Percentiles rank a stretch among this genome's conserved stretches.
These are phyloP conservation scores for Tachina fera DNA, from an alignment of 2,888 invertebrate species.

Conservation along the genomic window DNA sequence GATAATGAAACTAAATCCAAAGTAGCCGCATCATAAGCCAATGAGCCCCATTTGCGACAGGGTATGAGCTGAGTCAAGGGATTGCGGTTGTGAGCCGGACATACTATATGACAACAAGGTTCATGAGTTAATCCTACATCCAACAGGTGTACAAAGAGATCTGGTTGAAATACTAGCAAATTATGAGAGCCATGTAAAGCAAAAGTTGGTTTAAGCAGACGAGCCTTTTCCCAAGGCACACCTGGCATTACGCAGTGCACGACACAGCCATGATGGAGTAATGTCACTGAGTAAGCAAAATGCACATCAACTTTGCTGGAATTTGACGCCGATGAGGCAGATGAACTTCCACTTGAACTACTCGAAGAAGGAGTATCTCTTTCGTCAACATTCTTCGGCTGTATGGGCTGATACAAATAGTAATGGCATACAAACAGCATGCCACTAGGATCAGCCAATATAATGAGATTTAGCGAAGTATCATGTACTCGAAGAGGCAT, in stretches of 20 bases:
- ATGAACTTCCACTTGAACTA: slow-evolving; percentile 67
- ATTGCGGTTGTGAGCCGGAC: slow-evolving; percentile 85
- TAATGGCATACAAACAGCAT: slow-evolving; percentile 92
- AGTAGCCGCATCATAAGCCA: slow-evolving; percentile 86
- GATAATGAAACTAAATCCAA: slow-evolving; percentile 88
- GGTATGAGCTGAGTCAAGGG: slow-evolving; percentile 87
- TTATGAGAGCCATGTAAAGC: slow-evolving; percentile 90
- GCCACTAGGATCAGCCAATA: slow-evolving; percentile 89
- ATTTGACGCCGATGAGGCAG: slow-evolving; percentile 58
- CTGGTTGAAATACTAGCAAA: slow-evolving; percentile 92
- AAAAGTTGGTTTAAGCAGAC: slow-evolving; percentile 90
- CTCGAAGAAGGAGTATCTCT: slow-evolving; percentile 69
- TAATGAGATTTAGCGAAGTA: slow-evolving; percentile 91
- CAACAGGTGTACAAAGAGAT: slow-evolving; percentile 92
- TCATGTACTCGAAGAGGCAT: slow-evolving; percentile 92
- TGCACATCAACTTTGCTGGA: slow-evolving; percentile 85
- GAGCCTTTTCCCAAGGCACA: slow-evolving; percentile 90
- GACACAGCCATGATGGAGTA: slow-evolving; percentile 92
- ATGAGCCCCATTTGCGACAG: slow-evolving; percentile 81
- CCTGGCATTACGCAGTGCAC: slow-evolving; percentile 92
- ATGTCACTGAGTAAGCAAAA: slow-evolving; percentile 92
- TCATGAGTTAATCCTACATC: slow-evolving; percentile 93
- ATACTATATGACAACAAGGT: slow-evolving; percentile 91
- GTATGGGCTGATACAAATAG: slow-evolving; percentile 90
- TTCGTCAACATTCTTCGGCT: slow-evolving; percentile 82